Percentiles rank a stretch among this genome's conserved stretches.
Conservation (phyloP, 2,113 vertebrate genomes). For the Sinosuthora webbiana region DNA sequence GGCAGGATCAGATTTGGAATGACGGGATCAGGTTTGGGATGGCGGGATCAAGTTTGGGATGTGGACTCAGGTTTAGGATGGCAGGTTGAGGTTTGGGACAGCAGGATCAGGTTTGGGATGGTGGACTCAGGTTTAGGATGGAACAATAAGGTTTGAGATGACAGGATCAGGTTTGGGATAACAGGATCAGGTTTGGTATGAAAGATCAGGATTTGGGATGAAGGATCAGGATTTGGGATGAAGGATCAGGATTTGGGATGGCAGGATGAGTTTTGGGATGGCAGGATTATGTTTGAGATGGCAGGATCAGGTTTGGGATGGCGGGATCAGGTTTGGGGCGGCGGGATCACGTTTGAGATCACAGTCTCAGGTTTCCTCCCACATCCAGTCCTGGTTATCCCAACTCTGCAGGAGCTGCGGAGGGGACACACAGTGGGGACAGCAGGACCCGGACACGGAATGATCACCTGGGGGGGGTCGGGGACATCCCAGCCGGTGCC, state of each 20-base stretch:
- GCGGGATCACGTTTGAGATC: too few species aligned
- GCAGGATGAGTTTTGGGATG: neutral
- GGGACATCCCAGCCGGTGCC: neutral
- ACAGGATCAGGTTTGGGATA: neutral
- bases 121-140: too few species aligned
- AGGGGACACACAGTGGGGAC: rapidly evolving
- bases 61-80: neutral
- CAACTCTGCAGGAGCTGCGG: rapidly evolving
- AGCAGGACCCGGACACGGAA: rapidly evolving
- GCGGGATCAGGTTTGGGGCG: too few species aligned
- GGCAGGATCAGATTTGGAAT: rapidly evolving
- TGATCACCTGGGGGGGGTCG: rapidly evolving
- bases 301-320: too few species aligned
- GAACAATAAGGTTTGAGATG: too few species aligned
- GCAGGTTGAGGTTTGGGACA: rapidly evolving
- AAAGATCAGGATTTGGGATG: too few species aligned
- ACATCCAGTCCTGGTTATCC: neutral
- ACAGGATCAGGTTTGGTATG: neutral
- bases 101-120: rapidly evolving
- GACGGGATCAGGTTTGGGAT: rapidly evolving
- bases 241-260: neutral
- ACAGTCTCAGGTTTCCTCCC: neutral
- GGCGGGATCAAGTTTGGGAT: neutral
- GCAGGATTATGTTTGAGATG: too few species aligned
- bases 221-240: rapidly evolving